These are phyloP conservation scores for Clarias gariepinus DNA, from an alignment of 2,113 vertebrate genomes.

Conservation along the genomic window DNA sequence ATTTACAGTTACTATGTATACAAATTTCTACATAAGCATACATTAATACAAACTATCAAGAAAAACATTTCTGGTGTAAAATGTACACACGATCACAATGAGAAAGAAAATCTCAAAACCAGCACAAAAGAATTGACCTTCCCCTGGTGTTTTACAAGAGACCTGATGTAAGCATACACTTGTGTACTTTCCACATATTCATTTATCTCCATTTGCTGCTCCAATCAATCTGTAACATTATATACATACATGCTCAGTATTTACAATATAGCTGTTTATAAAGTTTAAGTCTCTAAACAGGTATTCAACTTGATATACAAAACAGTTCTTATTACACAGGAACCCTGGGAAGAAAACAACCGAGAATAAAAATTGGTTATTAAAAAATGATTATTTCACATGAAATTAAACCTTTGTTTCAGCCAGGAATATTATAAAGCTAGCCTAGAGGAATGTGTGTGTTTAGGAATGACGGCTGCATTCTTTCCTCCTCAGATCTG, in stretches of 20 bases:
- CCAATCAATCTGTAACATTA: not conserved
- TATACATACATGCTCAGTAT: not conserved
- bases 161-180: not conserved
- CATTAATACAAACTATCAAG: not conserved
- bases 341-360: conserved; percentile 24
- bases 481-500: conserved; percentile 45
- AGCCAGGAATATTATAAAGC: conserved; percentile 41
- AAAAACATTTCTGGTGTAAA: not conserved
- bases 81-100: not conserved
- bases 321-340: conserved; percentile 14
- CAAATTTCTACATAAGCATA: not conserved
- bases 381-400: conserved; percentile 29
- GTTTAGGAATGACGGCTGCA: conserved; percentile 50
- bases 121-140: not conserved
- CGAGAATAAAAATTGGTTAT: conserved; percentile 14
- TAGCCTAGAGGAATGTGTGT: conserved; percentile 45
- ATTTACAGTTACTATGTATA: no score
- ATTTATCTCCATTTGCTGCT: not conserved
- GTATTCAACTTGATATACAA: not conserved
- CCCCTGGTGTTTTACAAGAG: not conserved
- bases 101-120: not conserved
- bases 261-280: not conserved
- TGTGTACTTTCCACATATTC: not conserved
- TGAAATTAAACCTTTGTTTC: conserved; percentile 51
- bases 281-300: not conserved